phyloP scores from a whole-genome alignment of 2,797 vertebrate species.

The Sylvilagus floridanus region DNA sequence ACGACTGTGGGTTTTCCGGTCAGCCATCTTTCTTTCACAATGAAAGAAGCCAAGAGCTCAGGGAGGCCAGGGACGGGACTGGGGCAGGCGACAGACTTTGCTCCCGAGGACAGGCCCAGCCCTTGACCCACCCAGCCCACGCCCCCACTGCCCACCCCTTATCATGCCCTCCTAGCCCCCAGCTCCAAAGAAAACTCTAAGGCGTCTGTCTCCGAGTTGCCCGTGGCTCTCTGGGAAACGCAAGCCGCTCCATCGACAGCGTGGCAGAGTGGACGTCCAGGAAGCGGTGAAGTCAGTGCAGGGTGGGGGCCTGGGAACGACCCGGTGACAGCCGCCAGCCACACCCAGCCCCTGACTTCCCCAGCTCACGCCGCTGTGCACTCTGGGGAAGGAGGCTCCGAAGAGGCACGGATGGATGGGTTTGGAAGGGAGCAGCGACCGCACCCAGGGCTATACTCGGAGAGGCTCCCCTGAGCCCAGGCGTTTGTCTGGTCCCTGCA shows the following conservation, averaged over 20 bases:
- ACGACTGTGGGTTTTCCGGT: too few relatives aligned
- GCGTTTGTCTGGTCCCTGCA: too few relatives aligned
- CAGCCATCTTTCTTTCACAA: background rate
- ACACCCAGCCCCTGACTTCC: background rate
- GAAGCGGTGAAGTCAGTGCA: background rate
- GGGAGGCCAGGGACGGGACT: too few relatives aligned
- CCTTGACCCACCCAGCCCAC: background rate
- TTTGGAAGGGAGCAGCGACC: fast-evolving
- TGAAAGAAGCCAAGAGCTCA: too few relatives aligned
- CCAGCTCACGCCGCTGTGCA: background rate
- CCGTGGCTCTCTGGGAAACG: background rate
- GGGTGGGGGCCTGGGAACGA: background rate
- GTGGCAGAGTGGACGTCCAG: background rate
- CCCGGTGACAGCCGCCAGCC: background rate
- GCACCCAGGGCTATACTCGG: background rate
- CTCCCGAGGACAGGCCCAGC: background rate
- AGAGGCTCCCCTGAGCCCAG: too few relatives aligned
- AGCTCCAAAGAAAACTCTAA: fast-evolving
- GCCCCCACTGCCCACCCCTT: background rate
- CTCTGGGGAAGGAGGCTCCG: background rate
- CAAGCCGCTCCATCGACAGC: background rate
- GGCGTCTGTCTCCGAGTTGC: background rate
- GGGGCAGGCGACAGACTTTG: too few relatives aligned
- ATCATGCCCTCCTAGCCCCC: background rate
- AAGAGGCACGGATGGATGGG: fast-evolving